Percentiles rank a stretch among this genome's conserved stretches.
Conservation (phyloP, 2,888 invertebrate genomes). For the Blera fallax region DNA sequence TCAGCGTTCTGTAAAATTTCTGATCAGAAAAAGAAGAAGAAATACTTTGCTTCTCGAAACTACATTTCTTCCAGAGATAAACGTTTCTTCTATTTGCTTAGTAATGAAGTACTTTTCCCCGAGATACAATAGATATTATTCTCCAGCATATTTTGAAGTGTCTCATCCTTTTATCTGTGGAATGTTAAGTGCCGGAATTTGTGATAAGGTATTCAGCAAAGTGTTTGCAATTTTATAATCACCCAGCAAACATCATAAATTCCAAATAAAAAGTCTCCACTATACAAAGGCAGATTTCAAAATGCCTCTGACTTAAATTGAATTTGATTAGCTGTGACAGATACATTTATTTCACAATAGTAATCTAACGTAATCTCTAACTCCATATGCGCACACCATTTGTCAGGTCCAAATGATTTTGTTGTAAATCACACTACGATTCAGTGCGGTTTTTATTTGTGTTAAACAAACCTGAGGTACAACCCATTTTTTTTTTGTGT, state of each 20-base stretch:
- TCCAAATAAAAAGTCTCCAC: background rate
- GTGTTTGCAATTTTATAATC: slow-evolving; percentile 22
- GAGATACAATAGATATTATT: background rate
- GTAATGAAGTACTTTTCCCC: background rate
- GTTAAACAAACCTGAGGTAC: slow-evolving; percentile 47
- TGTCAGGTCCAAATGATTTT: slow-evolving; percentile 66
- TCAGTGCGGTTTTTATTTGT: slow-evolving; percentile 58
- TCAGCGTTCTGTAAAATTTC: too few relatives aligned
- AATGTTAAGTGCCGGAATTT: slow-evolving; percentile 35
- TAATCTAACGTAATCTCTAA: slow-evolving; percentile 17
- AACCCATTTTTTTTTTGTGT: slow-evolving; percentile 4
- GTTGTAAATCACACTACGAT: slow-evolving; percentile 63
- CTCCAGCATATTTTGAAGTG: background rate
- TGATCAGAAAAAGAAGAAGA: background rate
- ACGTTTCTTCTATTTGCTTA: slow-evolving; percentile 12
- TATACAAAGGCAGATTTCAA: background rate
- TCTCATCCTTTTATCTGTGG: slow-evolving; percentile 38
- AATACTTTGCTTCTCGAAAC: background rate
- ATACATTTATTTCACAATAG: slow-evolving; percentile 46
- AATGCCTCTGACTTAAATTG: slow-evolving; percentile 1
- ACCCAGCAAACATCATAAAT: slow-evolving; percentile 28
- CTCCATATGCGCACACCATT: slow-evolving; percentile 36
- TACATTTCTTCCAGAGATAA: background rate
- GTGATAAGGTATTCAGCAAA: slow-evolving; percentile 5
- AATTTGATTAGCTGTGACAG: slow-evolving; percentile 36